Conservation (phyloP, 2,888 invertebrate genomes). For the Pharmacophagus antenor region DNA sequence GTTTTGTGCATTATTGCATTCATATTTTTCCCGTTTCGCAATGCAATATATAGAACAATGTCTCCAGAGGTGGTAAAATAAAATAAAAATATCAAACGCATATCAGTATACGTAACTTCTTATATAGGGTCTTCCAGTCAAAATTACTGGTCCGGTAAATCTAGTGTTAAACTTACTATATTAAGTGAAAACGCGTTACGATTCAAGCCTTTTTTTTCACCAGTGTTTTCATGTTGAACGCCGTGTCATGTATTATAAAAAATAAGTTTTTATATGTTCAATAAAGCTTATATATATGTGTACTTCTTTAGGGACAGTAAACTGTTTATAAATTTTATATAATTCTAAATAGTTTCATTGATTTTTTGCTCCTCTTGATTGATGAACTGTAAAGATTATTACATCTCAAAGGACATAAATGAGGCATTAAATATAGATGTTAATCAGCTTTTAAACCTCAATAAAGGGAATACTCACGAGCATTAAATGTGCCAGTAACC, state of each 20-base stretch:
- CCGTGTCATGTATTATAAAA: no score
- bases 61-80: no score
- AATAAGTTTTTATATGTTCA: no score
- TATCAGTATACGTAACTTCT: no score
- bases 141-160: no score
- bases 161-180: not conserved
- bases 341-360: not conserved
- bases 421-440: slow-evolving; percentile 14
- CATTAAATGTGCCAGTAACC: slow-evolving; percentile 14
- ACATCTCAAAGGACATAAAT: slow-evolving; percentile 13
- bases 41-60: no score
- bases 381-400: slow-evolving; percentile 12
- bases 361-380: slow-evolving; percentile 8
- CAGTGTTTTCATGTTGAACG: no score
- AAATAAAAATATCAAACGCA: no score
- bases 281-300: not conserved
- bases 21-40: no score
- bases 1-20: no score
- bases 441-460: slow-evolving; percentile 35
- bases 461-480: slow-evolving; percentile 34
- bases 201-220: slow-evolving; percentile 47
- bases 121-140: no score
- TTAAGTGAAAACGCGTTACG: slow-evolving; percentile 41
- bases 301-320: no score
- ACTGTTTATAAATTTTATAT: slow-evolving; percentile 33